phyloP scores from a whole-genome alignment of 2,113 vertebrate species.

The Phylloscopus trochilus region DNA sequence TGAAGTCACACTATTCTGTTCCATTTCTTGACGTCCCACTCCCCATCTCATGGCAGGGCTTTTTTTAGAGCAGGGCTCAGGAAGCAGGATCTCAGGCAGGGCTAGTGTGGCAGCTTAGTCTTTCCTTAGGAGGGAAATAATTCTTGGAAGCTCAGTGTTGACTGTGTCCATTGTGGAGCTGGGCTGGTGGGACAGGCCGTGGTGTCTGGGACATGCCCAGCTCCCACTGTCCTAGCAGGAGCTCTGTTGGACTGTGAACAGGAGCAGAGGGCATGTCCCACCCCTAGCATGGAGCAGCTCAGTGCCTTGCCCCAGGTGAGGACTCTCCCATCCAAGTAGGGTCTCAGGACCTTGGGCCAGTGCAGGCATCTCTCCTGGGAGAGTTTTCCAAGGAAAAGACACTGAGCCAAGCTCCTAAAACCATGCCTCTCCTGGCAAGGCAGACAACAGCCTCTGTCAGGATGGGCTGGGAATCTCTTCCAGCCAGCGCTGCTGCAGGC shows the following conservation, averaged over 20 bases:
- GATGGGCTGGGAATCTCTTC: neutral
- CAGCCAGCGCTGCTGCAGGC: fast-evolving
- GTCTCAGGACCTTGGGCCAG: neutral
- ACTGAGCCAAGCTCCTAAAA: neutral
- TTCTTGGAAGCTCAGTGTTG: neutral
- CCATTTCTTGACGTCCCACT: neutral
- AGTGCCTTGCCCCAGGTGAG: neutral
- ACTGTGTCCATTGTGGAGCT: neutral
- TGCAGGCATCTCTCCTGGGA: neutral
- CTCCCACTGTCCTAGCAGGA: neutral
- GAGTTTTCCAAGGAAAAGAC: neutral
- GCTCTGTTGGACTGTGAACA: neutral
- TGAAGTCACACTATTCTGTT: neutral
- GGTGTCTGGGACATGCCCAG: neutral
- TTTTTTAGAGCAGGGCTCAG: neutral
- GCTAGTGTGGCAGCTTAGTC: neutral
- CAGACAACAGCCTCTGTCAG: neutral
- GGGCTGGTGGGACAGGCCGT: neutral
- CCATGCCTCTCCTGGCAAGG: fast-evolving
- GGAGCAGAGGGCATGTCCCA: neutral
- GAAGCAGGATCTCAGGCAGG: fast-evolving
- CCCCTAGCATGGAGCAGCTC: fast-evolving
- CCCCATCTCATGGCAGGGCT: neutral
- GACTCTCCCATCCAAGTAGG: neutral
- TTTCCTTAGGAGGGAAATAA: neutral